phyloP scores from a whole-genome alignment of 1,140 invertebrate genomes.

The Camponotus floridanus region DNA sequence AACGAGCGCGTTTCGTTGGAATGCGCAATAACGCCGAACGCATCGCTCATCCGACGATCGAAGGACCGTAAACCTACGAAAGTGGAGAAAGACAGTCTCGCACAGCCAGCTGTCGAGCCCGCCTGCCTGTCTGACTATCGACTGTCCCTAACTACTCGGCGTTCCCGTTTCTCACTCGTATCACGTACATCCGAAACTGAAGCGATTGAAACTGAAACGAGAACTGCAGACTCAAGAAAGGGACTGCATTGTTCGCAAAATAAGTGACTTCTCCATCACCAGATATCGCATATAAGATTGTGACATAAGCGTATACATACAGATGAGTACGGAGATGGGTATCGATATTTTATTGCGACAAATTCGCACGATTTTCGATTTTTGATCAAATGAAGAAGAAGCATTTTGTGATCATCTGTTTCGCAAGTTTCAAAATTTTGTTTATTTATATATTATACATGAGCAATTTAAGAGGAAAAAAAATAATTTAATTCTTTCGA shows the following conservation, averaged over 20 bases:
- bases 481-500: conserved; percentile 18
- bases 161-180: conserved; percentile 19
- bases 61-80: conserved; percentile 42
- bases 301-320: neutral
- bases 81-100: conserved; percentile 43
- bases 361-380: neutral
- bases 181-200: conserved; percentile 41
- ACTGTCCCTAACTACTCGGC: conserved; percentile 32
- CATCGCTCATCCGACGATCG: conserved; percentile 42
- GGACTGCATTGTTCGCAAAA: neutral
- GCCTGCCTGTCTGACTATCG: conserved; percentile 16
- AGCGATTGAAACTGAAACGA: conserved; percentile 38
- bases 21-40: conserved; percentile 20
- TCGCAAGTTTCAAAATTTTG: no score
- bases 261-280: neutral
- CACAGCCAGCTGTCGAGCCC: neutral
- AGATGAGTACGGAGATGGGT: neutral
- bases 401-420: no score
- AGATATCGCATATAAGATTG: neutral
- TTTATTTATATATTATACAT: neutral
- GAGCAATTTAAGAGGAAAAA: no score
- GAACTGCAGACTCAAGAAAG: neutral
- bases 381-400: no score
- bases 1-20: conserved; percentile 8
- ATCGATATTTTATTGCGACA: neutral